Percentiles rank a stretch among this genome's conserved stretches.
Conservation (phyloP, 2,888 invertebrate genomes). For the Osmoderma eremita region DNA sequence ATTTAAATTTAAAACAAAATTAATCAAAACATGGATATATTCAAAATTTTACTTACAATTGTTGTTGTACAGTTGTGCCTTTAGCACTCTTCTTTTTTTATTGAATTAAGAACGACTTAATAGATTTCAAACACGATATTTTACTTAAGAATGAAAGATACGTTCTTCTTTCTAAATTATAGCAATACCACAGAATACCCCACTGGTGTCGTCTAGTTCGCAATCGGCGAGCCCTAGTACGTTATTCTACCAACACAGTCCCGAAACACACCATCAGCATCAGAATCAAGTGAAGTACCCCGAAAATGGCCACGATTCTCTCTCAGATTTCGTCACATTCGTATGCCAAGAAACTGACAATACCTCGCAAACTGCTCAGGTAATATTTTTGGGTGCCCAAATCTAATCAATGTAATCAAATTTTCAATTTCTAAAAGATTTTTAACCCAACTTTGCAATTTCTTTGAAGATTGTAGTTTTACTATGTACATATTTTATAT, state of each 20-base stretch:
- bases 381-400: conserved; percentile 57
- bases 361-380: conserved; percentile 79
- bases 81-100: neutral
- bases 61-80: too few species aligned
- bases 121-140: neutral
- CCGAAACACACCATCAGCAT: conserved; percentile 66
- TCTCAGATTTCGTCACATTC: conserved; percentile 96
- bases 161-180: conserved; percentile 25
- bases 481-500: too few species aligned
- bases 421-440: too few species aligned
- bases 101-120: neutral
- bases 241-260: conserved; percentile 68
- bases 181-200: conserved; percentile 66
- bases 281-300: conserved; percentile 74
- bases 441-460: too few species aligned
- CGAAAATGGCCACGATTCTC: conserved; percentile 89
- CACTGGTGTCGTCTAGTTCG: conserved; percentile 66
- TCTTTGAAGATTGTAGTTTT: too few species aligned
- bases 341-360: conserved; percentile 94
- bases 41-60: too few species aligned
- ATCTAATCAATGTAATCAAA: too few species aligned
- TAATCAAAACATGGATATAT: too few species aligned
- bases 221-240: conserved; percentile 66
- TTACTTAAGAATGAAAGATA: neutral
- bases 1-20: too few species aligned